Percentiles rank a stretch among this genome's conserved stretches.
These are phyloP conservation scores for Muscicapa striata DNA, from an alignment of 2,797 vertebrate species.

Conservation along the genomic window DNA sequence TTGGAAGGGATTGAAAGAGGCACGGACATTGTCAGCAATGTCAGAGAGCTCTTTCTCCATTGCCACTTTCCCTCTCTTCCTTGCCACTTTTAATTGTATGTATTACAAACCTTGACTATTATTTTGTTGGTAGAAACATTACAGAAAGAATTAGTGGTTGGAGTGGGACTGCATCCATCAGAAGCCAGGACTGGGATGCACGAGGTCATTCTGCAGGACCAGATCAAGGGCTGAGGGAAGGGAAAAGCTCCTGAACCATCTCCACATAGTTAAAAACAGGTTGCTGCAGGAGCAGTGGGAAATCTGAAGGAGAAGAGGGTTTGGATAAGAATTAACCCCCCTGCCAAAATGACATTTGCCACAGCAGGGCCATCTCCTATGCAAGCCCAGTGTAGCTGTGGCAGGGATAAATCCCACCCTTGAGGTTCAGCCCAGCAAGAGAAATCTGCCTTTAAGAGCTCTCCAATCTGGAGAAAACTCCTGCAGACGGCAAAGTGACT, in stretches of 20 bases:
- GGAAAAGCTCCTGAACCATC: fast-evolving
- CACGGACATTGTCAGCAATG: fast-evolving
- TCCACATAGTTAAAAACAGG: fast-evolving
- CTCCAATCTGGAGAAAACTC: constrained; percentile 47
- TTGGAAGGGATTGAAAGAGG: background rate
- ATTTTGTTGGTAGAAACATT: background rate
- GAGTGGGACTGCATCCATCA: background rate
- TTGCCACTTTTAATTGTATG: fast-evolving
- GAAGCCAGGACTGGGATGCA: background rate
- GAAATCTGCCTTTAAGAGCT: constrained; percentile 38
- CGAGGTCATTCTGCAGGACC: background rate
- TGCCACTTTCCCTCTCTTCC: background rate
- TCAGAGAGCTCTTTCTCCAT: background rate
- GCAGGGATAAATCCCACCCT: background rate
- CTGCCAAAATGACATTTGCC: background rate
- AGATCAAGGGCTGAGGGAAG: background rate
- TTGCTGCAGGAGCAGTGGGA: background rate
- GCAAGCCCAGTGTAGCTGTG: background rate
- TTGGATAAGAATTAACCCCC: background rate
- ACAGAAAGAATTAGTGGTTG: background rate
- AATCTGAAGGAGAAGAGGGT: background rate
- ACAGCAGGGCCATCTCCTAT: background rate
- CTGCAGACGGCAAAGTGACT: constrained; percentile 37
- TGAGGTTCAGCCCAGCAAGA: background rate
- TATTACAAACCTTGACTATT: fast-evolving